Base-by-base conservation (phyloP, 53 echinoderm and acorn worm genomes). In the Stichopus horrens region DNA sequence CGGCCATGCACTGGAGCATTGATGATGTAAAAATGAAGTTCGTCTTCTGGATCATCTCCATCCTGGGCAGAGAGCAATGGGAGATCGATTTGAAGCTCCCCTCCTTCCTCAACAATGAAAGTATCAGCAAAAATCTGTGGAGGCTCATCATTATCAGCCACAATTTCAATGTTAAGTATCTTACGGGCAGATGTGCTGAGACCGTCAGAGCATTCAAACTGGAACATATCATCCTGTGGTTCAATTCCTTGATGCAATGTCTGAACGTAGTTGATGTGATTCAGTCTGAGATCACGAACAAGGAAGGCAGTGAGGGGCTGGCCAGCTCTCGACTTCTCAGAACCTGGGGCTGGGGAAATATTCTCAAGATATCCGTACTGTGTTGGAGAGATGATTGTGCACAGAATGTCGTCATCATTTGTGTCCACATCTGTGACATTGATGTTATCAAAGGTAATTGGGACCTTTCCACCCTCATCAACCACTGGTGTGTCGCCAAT, bases 231-330 rank as follows among this genome's bases (percentile, higher is more conserved):
- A 84, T 92, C 91, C 22, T 94, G 88, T 8, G 99, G 99, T 75
- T 99, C 99, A 7, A 83, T 59, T 21, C 92, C 90, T 76, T 80
- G 86, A 71, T 94, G 91, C 86, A 99, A 94, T 58, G 96, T 99
- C 89, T 99, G 96, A 55, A 99, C 99, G 79, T 96, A 99, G 92
- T 96, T 96, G 99, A 99, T 92, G 91, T 99, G 99, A 54, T 94
- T 91, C n/a, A 94, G 93, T 58, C 94, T 92, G 20, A 99, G 90
- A 91, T 99, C 99, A 76, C 88, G 94, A 80, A 99, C 77, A 57
- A 93, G 92, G 92, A 99, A 99, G 55, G 99, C 94, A 84, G 92
- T 95, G 89, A 99, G 96, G 23, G 99, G 94, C 53, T 93, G 93
- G 16, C 99, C 99, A 88, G 91, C 88, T 79, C 99, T 91, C 10